Percentiles rank a stretch among this genome's conserved stretches.
phyloP scores from a whole-genome alignment of 2,888 invertebrate species.

The Choristoneura rosaceana region DNA sequence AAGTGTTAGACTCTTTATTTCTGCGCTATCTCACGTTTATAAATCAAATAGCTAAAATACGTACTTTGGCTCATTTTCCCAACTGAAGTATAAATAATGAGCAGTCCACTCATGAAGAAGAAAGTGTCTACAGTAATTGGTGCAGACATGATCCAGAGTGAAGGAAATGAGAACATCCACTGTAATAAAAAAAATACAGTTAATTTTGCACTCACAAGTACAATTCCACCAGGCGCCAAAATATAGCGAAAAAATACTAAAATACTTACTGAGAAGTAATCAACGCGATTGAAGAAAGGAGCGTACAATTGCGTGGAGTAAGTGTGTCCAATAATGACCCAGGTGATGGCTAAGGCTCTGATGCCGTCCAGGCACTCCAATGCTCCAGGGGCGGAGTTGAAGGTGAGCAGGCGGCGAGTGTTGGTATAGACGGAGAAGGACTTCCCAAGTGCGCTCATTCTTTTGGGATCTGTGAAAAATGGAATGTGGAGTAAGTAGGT shows the following conservation, averaged over 20 bases:
- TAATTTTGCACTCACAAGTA: no score
- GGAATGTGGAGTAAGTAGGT: neutral
- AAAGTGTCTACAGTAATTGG: slow-evolving; percentile 88
- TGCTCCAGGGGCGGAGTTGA: slow-evolving; percentile 61
- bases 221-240: no score
- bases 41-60: slow-evolving; percentile 31
- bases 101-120: slow-evolving; percentile 75
- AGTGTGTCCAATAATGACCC: slow-evolving; percentile 78
- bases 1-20: no score
- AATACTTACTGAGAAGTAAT: slow-evolving; percentile 54
- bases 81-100: slow-evolving; percentile 68
- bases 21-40: no score
- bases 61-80: slow-evolving; percentile 66
- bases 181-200: slow-evolving; percentile 52
- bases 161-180: slow-evolving; percentile 61
- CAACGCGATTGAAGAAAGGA: slow-evolving; percentile 56
- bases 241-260: neutral
- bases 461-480: slow-evolving; percentile 37
- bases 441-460: slow-evolving; percentile 33
- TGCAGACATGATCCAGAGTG: slow-evolving; percentile 71
- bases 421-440: slow-evolving; percentile 73
- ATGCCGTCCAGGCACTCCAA: slow-evolving; percentile 78
- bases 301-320: slow-evolving; percentile 51
- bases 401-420: slow-evolving; percentile 67
- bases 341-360: slow-evolving; percentile 75